Base-by-base conservation (phyloP, 2,888 invertebrate genomes). In the Arenicola marina region DNA sequence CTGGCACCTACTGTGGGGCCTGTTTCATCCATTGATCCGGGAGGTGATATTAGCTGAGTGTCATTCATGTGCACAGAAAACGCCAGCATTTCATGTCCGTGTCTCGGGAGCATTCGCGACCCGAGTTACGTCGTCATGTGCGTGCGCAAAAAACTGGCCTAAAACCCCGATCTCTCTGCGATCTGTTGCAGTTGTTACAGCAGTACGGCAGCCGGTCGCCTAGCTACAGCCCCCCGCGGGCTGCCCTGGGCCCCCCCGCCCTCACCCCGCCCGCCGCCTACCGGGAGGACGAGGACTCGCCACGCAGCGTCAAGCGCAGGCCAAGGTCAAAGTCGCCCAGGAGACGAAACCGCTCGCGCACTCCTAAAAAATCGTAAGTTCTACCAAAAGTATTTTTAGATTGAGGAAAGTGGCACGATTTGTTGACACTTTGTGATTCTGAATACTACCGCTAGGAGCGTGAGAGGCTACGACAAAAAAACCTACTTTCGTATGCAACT, bases 181-280 rank as follows among this genome's bases (percentile, higher is more conserved):
- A 15, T 15, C 18, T 11, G 11, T 24, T 48, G 48, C 24, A 11
- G 24, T 53, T 21, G 4, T 53, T 53, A 11, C 31, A 48, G 48
- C 18, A n/a, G 48, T 48, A n/a, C 26, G 48, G 11, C 7, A 24
- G 26, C 26, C 48, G 48, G 26, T 48, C 48, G 18, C n/a, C 18
- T 24, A 15, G 21, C 53, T 51, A 4, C 31, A 44, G 4, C 32
- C 45, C 53, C 48, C 48, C 7, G 32, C 29, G 44, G 2, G n/a
- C 21, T 21, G 32, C 11, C 4, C 28, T 28, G 7, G 24, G 58
- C 21, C 46, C 61, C 24, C 34, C 24, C 15, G 33, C 62, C 1
- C 31, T 51, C n/a, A 51, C 63, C 7, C 63, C 63, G 2, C 63
- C 63, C 1, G 48, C 60, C 1, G 59, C 63, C 43, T 63, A 63